Evolutionary conservation across 2,113 vertebrate species (phyloP), one percentile per base, ranked within the genome.

Genomic region (Planiliza haematocheilus): DNA sequence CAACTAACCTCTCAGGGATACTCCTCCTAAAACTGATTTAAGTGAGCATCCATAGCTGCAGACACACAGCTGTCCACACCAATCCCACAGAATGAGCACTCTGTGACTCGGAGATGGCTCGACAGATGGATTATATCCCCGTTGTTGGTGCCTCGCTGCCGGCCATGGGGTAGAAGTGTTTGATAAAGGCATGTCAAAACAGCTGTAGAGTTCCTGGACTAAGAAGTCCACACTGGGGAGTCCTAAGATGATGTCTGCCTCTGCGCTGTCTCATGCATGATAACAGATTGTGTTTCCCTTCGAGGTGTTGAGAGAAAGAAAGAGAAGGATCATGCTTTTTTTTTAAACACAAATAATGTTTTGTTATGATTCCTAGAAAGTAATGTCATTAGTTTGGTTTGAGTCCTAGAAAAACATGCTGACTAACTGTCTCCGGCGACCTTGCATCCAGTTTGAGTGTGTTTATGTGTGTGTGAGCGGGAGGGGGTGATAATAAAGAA

Each of bases 101-200:
- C 50, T 49, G 68, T 77, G 79, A 85, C 62, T 83, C 76, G 72
- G 57, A 81, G 74, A 84, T 81, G 71, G 57, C 83, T 79, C 21
- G 14, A 74, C 81, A 88, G 85, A 88, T 85, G 85, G 83, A 84
- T 88, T 80, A 87, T 51, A 67, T 77, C 68, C 75, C 52, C 43
- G 77, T 69, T 83, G 66, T 67, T 30, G 5, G 63, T 49, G 46
- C 60, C 34, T 77, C 0, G 60, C 81, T 78, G 60, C 20, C 8
- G 46, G 79, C 79, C 58, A 48, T 9, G 2, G 55, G 63, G 73
- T 42, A 74, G 59, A 53, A 63, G 74, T 74, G 72, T 83, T 71
- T 78, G 77, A 85, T 74, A 69, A 82, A 83, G 43, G 52, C 70
- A 53, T 78, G 76, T 80, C 81, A 83, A 81, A 86, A 74, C 61